phyloP scores from a whole-genome alignment of 2,888 invertebrate species.

The Hermaeophaga mercurialis region DNA sequence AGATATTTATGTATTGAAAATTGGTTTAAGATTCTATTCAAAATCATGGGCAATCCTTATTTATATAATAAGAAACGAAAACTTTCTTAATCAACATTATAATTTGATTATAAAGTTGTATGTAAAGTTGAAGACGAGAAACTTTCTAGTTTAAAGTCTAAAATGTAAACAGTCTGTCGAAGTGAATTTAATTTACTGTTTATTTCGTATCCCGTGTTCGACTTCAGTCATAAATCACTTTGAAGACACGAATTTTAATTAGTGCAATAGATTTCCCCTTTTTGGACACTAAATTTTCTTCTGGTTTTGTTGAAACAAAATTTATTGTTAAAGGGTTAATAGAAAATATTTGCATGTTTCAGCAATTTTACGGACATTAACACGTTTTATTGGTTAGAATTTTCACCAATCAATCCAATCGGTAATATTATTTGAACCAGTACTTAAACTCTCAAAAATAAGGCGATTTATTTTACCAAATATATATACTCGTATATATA shows the following conservation, averaged over 20 bases:
- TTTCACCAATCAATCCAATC: too few species aligned
- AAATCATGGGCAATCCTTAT: not conserved
- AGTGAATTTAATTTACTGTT: constrained; percentile 8
- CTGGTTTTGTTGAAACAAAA: not conserved
- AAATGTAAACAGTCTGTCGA: constrained; percentile 8
- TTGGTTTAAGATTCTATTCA: too few species aligned
- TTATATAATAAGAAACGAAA: not conserved
- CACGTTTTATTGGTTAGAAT: too few species aligned
- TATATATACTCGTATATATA: too few species aligned
- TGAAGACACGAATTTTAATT: constrained; percentile 6
- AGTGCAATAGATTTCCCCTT: not conserved
- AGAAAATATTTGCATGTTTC: too few species aligned
- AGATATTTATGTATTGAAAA: too few species aligned
- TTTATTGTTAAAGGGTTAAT: not conserved
- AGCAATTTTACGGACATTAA: too few species aligned
- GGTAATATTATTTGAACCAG: too few species aligned
- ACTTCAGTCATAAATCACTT: not conserved
- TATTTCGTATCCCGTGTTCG: constrained; percentile 6
- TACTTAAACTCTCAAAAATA: too few species aligned
- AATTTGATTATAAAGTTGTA: constrained; percentile 4
- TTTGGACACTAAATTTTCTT: not conserved
- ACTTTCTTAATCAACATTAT: constrained; percentile 7
- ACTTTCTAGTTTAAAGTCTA: not conserved
- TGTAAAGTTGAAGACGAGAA: not conserved
- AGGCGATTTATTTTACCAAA: too few species aligned